A percentile compares a stretch with the other conserved stretches of the same genome.
Evolutionary conservation across 2,888 invertebrate species (phyloP).

Genomic region (Lissonota sp.): DNA sequence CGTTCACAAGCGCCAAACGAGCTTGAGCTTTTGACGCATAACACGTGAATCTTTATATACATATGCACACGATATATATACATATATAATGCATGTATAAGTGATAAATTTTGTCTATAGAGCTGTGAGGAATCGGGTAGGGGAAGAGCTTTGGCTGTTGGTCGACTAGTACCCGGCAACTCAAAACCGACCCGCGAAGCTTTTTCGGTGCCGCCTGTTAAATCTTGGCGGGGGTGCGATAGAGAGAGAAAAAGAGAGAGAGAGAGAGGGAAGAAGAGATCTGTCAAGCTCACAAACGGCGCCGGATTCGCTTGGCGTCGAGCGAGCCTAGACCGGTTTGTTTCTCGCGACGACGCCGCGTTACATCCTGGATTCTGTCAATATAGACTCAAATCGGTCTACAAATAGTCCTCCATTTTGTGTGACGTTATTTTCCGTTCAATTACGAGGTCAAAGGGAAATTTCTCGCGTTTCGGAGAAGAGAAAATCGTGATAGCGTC

Average conservation of each 20-base stretch:
- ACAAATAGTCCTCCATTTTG: neutral
- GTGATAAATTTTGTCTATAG: too few relatives aligned
- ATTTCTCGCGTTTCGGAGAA: conserved; percentile 25
- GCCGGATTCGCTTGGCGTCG: conserved; percentile 47
- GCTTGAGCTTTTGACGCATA: too few relatives aligned
- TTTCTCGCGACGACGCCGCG: conserved; percentile 55
- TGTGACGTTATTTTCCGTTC: conserved; percentile 6
- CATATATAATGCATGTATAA: neutral
- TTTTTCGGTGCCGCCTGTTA: conserved; percentile 48
- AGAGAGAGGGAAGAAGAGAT: conserved; percentile 36
- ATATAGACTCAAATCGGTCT: neutral
- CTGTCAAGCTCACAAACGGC: conserved; percentile 59
- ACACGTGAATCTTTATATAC: too few relatives aligned
- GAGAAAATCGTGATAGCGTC: neutral
- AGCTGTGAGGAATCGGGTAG: conserved; percentile 59
- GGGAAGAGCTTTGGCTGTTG: conserved; percentile 72
- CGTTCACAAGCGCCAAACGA: too few relatives aligned
- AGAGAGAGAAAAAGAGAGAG: conserved; percentile 24
- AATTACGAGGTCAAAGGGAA: conserved; percentile 28
- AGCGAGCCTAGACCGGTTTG: conserved; percentile 50
- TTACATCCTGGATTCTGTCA: conserved; percentile 18
- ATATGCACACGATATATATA: neutral
- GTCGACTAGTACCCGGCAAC: conserved; percentile 70
- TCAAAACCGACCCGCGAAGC: conserved; percentile 74
- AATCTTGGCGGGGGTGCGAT: conserved; percentile 23